Evolutionary conservation across 1,140 invertebrate species (phyloP).

Genomic region (Ooceraea biroi): DNA sequence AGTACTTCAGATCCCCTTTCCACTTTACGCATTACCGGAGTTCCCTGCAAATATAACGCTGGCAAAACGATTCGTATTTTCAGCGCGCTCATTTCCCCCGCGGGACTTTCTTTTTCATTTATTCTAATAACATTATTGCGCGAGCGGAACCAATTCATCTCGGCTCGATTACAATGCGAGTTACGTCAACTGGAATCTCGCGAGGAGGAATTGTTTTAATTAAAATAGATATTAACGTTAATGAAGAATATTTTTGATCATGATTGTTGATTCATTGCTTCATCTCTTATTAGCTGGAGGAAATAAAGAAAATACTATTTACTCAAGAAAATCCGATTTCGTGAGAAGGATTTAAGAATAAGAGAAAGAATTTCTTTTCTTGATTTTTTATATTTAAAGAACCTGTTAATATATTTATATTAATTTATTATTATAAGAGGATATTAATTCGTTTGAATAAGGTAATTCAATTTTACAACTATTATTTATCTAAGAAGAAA

Average conservation of each 20-base stretch:
- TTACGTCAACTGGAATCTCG: neutral
- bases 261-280: neutral
- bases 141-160: slow-evolving; percentile 1
- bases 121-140: neutral
- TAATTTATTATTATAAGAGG: too few relatives aligned
- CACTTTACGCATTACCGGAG: slow-evolving; percentile 31
- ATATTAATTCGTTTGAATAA: too few relatives aligned
- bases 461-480: too few relatives aligned
- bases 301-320: slow-evolving; percentile 14
- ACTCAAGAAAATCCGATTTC: neutral
- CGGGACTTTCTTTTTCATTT: neutral
- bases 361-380: too few relatives aligned
- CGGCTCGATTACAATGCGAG: neutral
- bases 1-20: slow-evolving; percentile 37
- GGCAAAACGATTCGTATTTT: slow-evolving; percentile 27
- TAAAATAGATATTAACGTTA: slow-evolving; percentile 13
- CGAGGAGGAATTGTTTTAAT: neutral
- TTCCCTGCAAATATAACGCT: slow-evolving; percentile 18
- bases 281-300: neutral
- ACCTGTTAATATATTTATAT: too few relatives aligned
- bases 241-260: slow-evolving; percentile 11
- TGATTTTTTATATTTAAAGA: too few relatives aligned
- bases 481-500: too few relatives aligned
- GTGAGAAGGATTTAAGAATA: neutral
- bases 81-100: neutral